Percentiles rank a stretch among this genome's conserved stretches.
Evolutionary conservation across 2,888 invertebrate species (phyloP).

Genomic region (Mesochorus sp.): DNA sequence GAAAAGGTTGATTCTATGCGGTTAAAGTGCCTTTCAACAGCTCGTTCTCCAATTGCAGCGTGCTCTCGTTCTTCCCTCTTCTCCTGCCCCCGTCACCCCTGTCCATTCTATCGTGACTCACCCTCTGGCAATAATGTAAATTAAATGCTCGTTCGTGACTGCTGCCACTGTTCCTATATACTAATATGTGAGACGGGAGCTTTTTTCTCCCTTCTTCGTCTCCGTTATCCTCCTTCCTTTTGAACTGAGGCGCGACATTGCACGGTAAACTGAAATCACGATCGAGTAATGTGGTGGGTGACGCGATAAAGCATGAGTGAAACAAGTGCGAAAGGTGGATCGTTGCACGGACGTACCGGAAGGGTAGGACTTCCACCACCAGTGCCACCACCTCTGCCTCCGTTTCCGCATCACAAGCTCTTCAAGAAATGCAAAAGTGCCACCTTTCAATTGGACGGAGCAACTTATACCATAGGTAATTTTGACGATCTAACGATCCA

Average conservation of each 20-base stretch:
- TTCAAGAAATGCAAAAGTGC: constrained; percentile 94
- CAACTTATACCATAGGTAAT: constrained; percentile 93
- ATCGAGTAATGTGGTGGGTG: constrained; percentile 57
- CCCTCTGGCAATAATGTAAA: constrained; percentile 38
- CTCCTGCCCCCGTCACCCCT: neutral
- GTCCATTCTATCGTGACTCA: neutral
- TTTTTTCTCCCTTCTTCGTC: neutral
- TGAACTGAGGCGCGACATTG: neutral
- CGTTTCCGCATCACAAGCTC: constrained; percentile 82
- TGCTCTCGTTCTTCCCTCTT: neutral
- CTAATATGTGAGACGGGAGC: neutral
- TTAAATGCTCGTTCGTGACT: constrained; percentile 53
- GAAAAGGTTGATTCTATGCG: constrained; percentile 10
- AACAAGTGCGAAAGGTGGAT: constrained; percentile 60
- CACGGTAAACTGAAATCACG: constrained; percentile 35
- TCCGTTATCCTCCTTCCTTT: neutral
- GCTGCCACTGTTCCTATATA: too few relatives aligned
- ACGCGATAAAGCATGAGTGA: constrained; percentile 67
- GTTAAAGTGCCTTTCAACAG: neutral
- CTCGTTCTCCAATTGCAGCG: neutral
- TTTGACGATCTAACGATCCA: constrained; percentile 58
- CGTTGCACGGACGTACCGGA: constrained; percentile 60
- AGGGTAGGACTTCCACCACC: constrained; percentile 63
- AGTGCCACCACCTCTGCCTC: constrained; percentile 69
- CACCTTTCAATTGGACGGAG: constrained; percentile 93